Conservation (phyloP, 2,113 vertebrate genomes). For the Pterophyllum scalare region DNA sequence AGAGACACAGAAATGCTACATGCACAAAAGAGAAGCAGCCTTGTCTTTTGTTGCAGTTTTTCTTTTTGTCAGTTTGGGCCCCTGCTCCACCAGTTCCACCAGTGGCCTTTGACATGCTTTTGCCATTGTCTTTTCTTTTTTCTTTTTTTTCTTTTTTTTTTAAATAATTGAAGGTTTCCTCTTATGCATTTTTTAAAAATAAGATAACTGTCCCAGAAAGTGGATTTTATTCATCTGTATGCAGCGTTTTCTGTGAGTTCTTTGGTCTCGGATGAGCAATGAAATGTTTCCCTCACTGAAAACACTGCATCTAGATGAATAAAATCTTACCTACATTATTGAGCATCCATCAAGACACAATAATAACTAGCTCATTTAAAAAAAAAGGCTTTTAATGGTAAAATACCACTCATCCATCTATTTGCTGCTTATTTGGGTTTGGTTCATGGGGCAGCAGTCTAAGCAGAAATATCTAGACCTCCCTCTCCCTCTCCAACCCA, state of each 20-base stretch:
- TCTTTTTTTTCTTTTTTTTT: too few species aligned
- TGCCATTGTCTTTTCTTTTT: background rate
- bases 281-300: background rate
- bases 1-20: background rate
- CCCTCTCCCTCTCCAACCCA: background rate
- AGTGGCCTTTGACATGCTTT: fast-evolving
- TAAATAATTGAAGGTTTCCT: too few species aligned
- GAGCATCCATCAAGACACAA: background rate
- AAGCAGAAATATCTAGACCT: background rate
- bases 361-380: background rate
- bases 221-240: background rate
- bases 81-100: background rate
- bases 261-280: background rate
- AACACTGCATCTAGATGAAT: background rate
- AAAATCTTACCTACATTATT: background rate
- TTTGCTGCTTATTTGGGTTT: background rate
- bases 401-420: background rate
- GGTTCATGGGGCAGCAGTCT: background rate
- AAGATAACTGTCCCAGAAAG: background rate
- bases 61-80: too few species aligned
- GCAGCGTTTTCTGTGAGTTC: background rate
- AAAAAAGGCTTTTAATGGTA: background rate
- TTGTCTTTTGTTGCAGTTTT: background rate
- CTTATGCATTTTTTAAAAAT: background rate
- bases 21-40: background rate